These are phyloP conservation scores for Temnothorax nylanderi DNA, from an alignment of 1,140 invertebrate genomes.

Conservation along the genomic window DNA sequence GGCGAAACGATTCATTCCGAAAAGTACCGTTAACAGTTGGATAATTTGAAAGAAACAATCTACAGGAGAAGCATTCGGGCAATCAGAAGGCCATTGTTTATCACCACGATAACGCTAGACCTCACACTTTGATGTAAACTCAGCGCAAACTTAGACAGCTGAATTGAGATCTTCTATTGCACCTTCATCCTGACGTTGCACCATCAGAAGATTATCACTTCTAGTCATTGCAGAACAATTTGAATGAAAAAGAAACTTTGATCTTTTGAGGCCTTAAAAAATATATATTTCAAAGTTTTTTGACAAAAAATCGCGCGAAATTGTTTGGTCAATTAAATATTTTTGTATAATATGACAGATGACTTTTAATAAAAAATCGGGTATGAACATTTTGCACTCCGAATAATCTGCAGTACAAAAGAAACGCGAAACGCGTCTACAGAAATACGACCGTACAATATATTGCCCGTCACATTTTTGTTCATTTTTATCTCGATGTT, in stretches of 20 bases:
- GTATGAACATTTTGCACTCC: background rate
- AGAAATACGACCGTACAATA: background rate
- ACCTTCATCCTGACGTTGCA: background rate
- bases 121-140: background rate
- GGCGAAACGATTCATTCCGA: background rate
- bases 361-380: background rate
- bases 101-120: background rate
- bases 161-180: background rate
- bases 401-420: background rate
- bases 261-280: background rate
- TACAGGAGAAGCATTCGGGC: background rate
- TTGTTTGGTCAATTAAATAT: background rate
- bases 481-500: background rate
- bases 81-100: background rate
- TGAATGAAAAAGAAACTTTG: background rate
- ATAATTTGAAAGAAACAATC: background rate
- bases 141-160: background rate
- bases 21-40: background rate
- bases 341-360: background rate
- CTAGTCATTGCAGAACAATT: background rate
- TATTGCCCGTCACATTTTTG: background rate
- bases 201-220: background rate
- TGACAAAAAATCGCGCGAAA: background rate
- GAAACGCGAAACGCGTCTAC: background rate
- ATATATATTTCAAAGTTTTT: background rate